Evolutionary conservation across 2,888 invertebrate species (phyloP).

Genomic region (Carabus problematicus): DNA sequence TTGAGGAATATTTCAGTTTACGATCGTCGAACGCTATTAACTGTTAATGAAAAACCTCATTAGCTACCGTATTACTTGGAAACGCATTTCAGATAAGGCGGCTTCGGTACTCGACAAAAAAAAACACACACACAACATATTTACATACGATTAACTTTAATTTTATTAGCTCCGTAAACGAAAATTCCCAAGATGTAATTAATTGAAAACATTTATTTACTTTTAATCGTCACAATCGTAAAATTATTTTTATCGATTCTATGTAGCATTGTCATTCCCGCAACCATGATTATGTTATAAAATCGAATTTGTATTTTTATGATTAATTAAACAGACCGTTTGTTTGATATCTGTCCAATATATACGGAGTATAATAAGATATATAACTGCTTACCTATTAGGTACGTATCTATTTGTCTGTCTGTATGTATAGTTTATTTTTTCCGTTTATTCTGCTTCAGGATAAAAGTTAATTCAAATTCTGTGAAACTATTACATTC

Average conservation of each 20-base stretch:
- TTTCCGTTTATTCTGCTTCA: too few species aligned
- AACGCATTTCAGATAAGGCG: constrained; percentile 9
- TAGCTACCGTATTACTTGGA: constrained; percentile 26
- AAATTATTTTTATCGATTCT: background rate
- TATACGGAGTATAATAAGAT: too few species aligned
- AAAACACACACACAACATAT: constrained; percentile 3
- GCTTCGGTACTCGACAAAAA: background rate
- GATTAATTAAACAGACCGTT: constrained; percentile 14
- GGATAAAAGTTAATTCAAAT: too few species aligned
- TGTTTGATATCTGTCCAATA: background rate
- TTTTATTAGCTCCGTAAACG: constrained; percentile 5
- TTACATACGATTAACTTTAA: constrained; percentile 12
- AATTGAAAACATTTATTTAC: constrained; percentile 23
- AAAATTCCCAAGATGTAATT: constrained; percentile 17
- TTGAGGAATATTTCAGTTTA: constrained; percentile 22
- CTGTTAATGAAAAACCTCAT: constrained; percentile 11
- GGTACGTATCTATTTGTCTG: too few species aligned
- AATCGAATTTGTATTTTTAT: constrained; percentile 18
- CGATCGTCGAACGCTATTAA: constrained; percentile 9
- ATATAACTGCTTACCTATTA: too few species aligned
- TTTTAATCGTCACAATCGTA: constrained; percentile 21
- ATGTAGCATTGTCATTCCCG: too few species aligned
- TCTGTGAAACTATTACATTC: constrained; percentile 18
- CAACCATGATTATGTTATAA: constrained; percentile 19
- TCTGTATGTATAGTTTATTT: too few species aligned